Evolutionary conservation across 2,113 vertebrate genomes (phyloP), one percentile per base, ranked within the genome.

Genomic region (Zosterops hypoxanthus): DNA sequence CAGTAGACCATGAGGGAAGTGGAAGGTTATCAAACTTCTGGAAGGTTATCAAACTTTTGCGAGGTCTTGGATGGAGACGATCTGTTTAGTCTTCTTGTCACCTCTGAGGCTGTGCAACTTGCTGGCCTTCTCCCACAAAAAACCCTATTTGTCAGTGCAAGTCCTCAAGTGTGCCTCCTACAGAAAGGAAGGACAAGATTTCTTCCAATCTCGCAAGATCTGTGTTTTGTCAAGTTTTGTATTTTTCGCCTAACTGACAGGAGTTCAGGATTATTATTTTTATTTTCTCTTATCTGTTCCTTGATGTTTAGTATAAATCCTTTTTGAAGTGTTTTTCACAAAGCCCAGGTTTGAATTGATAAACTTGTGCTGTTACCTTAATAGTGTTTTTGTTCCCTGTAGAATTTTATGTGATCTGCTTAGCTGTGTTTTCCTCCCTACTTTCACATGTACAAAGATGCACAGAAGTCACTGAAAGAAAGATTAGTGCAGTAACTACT

Each of bases 1-100:
- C 66, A 16, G 5, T 66, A 66, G 15, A 79, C 11, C 0, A 0
- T 50, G 69, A 33, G 9, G 11, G n/a, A 11, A 24, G 3, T 56
- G 24, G 16, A 42, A 16, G 5, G 4, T 26, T 55, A 41, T 73
- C 16, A 39, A 9, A 15, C 42, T 69, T 46, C 81, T 83, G 20
- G 18, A 42, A 16, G 5, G 4, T 26, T 55, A 41, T 73, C 16
- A 39, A 9, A 15, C 42, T 69, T 46, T 84, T 86, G 20, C 31
- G 49, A 18, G 11, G 44, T 80, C n/a, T 88, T 72, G 18, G 76
- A 83, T 72, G 18, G 76, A 83, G 25, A 29, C 57, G 15, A 70
- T 84, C 61, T 65, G 2, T 60, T 80, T 7, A 24, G 53, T 52
- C 9, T 50, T 73, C 73, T 53, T 73, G 47, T 86, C 18, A 39